These are phyloP conservation scores for Eulemur coronatus DNA, from an alignment of 2,797 vertebrate genomes.

Conservation along the genomic window DNA sequence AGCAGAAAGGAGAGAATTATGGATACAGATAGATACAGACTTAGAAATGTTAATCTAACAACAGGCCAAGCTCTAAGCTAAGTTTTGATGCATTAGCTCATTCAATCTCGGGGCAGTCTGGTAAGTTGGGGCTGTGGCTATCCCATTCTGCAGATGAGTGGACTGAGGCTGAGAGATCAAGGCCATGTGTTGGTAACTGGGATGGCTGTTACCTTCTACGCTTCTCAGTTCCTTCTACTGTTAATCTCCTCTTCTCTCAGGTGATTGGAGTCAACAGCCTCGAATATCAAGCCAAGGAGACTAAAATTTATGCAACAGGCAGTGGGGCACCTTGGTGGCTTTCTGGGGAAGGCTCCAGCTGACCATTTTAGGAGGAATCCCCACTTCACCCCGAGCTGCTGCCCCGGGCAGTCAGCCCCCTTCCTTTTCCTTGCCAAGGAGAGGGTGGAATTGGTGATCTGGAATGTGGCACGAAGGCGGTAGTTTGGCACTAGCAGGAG, in stretches of 20 bases:
- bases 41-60: background rate
- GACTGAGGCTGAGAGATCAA: background rate
- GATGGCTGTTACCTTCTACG: background rate
- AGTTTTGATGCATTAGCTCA: background rate
- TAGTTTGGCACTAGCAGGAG: slow-evolving; percentile 53
- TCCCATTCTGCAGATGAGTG: background rate
- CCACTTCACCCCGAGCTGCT: background rate
- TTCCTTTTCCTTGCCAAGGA: slow-evolving; percentile 47
- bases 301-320: background rate
- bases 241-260: background rate
- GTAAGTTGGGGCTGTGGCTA: background rate
- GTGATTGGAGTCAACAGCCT: background rate
- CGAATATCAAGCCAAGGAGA: background rate
- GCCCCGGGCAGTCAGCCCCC: background rate
- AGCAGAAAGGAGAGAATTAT: background rate
- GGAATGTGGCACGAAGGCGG: slow-evolving; percentile 47
- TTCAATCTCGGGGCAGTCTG: background rate
- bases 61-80: background rate
- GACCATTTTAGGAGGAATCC: slow-evolving; percentile 72
- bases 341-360: slow-evolving; percentile 35
- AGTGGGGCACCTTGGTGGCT: background rate
- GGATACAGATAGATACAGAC: background rate
- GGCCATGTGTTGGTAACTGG: background rate
- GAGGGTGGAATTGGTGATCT: slow-evolving; percentile 4
- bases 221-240: background rate